Evolutionary conservation across 2,797 vertebrate species (phyloP).

Genomic region (Phoebastria nigripes): DNA sequence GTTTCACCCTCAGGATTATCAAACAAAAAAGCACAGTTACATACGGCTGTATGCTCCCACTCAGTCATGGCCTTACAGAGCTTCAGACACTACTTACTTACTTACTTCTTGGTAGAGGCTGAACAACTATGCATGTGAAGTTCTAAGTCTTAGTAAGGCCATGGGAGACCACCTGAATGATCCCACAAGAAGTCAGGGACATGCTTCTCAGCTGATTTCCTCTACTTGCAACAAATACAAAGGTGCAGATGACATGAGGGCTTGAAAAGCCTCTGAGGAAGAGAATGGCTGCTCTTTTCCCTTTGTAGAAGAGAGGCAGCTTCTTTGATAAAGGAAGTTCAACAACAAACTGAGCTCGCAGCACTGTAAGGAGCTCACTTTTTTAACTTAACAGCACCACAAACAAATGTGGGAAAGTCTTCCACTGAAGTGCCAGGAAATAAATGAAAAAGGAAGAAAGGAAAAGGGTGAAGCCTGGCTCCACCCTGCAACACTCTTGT

Average conservation of each 20-base stretch:
- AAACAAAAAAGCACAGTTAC: not conserved
- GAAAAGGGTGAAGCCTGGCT: not conserved
- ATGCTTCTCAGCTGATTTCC: not conserved
- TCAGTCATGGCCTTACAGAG: not conserved
- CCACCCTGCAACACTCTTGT: not conserved
- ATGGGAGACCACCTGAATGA: not conserved
- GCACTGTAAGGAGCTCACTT: not conserved
- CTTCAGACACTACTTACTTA: not conserved
- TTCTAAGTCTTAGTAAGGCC: not conserved
- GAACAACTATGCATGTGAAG: not conserved
- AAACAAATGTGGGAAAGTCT: not conserved
- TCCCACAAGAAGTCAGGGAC: not conserved
- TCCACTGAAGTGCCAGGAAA: not conserved
- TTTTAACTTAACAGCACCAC: not conserved
- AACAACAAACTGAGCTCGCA: not conserved
- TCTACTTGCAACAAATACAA: not conserved
- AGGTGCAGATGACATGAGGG: not conserved
- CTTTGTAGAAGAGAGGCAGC: not conserved
- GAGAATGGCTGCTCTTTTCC: not conserved
- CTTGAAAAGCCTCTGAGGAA: not conserved
- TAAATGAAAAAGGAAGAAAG: not conserved
- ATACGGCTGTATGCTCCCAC: not conserved
- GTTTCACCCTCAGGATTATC: not conserved
- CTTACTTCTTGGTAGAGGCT: not conserved
- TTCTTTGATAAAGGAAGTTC: not conserved